Conservation (phyloP, 2,113 vertebrate species). For the Peucedramus taeniatus region DNA sequence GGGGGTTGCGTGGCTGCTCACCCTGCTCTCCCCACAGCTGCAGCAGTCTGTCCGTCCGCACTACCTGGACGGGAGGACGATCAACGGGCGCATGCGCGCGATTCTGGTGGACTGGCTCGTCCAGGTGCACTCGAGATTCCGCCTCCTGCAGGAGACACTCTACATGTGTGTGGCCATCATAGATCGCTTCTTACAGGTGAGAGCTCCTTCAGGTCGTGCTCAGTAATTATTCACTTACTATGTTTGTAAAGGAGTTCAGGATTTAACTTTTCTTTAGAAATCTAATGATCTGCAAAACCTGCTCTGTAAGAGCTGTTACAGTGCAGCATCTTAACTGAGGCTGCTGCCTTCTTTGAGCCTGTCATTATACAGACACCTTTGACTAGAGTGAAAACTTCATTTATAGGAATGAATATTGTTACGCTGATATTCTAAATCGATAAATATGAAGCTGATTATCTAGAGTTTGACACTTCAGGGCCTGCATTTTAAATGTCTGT, state of each 20-base stretch:
- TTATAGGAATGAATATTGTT: neutral
- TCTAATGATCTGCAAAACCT: accelerated
- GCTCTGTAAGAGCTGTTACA: neutral
- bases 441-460: neutral
- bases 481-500: neutral
- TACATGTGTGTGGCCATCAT: conserved; percentile 89
- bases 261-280: neutral
- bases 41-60: conserved; percentile 76
- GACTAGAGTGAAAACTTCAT: neutral
- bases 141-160: conserved; percentile 90
- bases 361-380: neutral
- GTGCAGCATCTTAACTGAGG: neutral
- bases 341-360: neutral
- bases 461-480: neutral
- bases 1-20: neutral
- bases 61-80: conserved; percentile 83
- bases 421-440: neutral
- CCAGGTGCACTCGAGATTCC: conserved; percentile 91
- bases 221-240: accelerated
- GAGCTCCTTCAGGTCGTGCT: accelerated
- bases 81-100: conserved; percentile 86
- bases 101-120: conserved; percentile 95
- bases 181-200: conserved; percentile 90
- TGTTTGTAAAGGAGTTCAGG: neutral
- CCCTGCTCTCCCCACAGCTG: conserved; percentile 59